Evolutionary conservation across 1,140 invertebrate genomes (phyloP), one percentile per base, ranked within the genome.

Genomic region (Hestina assimilis): DNA sequence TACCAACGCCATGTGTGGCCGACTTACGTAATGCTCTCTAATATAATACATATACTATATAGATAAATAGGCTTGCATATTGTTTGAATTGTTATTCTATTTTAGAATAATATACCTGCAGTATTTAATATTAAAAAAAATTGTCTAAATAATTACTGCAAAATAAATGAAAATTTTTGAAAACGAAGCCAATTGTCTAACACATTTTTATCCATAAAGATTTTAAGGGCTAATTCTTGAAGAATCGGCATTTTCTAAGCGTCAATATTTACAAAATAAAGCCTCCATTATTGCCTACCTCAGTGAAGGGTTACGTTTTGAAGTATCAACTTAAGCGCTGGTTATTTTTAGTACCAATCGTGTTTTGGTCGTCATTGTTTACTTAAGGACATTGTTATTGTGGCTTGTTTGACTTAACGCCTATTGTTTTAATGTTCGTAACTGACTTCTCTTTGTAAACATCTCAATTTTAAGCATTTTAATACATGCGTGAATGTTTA

Each of bases 331-430:
- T 76, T 73, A 76, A 72, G 63, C 26, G 50, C 55, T 59, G 63
- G 65, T 74, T 78, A 79, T 75, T 76, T 79, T 82, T 79, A 76
- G 76, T 71, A 75, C 67, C 47, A 51, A 51, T 62, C 40, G 31
- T 41, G 47, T 67, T 67, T 62, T 35, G 63, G 50, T 55, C 31
- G 69, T 71, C 79, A 84, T 77, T 84, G 75, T 82, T 86, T 86
- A 75, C 72, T 74, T 83, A 77, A 57, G 63, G 72, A 79, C 73
- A 72, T 72, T 76, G 62, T 79, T 83, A 73, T 75, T 66, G 71
- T 69, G 56, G 55, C 61, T 74, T 79, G 73, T 77, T 75, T 64
- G 69, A 51, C 43, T 77, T 80, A 56, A 46, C 33, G 40, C 48
- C 31, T 71, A 72, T 77, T 75, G 64, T 78, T 75, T 69, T 71